Conservation (phyloP, 2,888 invertebrate species). For the Plebejus anna region DNA sequence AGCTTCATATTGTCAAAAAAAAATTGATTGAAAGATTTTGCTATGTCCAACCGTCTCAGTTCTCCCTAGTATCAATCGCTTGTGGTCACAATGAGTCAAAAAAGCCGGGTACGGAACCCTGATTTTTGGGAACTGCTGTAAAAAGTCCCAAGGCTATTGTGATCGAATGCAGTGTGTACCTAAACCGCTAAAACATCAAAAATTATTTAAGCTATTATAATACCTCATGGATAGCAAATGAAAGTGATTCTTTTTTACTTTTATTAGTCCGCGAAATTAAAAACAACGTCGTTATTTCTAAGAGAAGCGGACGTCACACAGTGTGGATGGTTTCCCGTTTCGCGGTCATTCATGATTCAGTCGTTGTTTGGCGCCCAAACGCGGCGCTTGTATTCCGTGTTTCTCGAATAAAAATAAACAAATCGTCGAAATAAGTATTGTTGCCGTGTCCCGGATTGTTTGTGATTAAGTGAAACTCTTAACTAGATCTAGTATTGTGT, state of each 20-base stretch:
- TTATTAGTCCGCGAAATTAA: background rate
- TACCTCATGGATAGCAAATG: background rate
- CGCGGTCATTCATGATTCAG: constrained; percentile 12
- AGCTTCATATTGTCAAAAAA: background rate
- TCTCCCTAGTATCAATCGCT: too few species aligned
- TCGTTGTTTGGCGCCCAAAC: constrained; percentile 22
- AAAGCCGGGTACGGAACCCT: background rate
- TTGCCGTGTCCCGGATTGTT: background rate
- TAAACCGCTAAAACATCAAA: background rate
- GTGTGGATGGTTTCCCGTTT: background rate
- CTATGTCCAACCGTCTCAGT: background rate
- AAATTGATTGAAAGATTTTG: background rate
- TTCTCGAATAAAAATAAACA: background rate
- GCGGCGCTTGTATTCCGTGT: background rate
- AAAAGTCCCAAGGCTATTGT: background rate
- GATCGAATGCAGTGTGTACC: background rate
- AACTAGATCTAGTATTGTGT: background rate
- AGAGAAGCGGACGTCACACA: constrained; percentile 14
- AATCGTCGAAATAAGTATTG: background rate
- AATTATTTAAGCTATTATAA: background rate
- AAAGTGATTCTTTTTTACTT: background rate
- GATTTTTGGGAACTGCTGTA: background rate
- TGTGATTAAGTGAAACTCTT: constrained; percentile 2
- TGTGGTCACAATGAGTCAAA: background rate
- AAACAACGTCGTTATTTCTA: background rate